These are phyloP conservation scores for Ranitomeya variabilis DNA, from an alignment of 2,113 vertebrate species.

Conservation along the genomic window DNA sequence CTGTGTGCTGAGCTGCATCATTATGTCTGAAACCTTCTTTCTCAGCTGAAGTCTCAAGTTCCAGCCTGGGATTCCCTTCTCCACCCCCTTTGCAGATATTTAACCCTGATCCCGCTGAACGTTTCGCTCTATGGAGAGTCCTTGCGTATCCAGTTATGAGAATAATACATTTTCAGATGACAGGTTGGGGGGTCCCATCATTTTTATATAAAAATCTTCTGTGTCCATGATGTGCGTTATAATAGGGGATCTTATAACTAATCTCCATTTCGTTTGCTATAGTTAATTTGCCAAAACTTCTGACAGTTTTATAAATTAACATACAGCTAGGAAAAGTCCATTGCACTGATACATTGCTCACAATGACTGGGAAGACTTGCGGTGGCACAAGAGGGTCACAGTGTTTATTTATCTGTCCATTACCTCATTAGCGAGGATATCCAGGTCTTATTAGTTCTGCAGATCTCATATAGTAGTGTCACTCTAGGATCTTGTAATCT, in stretches of 20 bases:
- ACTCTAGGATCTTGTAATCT: no score
- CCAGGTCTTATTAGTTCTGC: no score
- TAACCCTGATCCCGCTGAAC: slow-evolving; percentile 71
- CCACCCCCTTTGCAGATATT: slow-evolving; percentile 65
- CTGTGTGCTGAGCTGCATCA: slow-evolving; percentile 60
- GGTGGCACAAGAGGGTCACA: no score
- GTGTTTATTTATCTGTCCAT: no score
- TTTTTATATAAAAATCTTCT: not conserved
- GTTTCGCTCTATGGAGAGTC: not conserved
- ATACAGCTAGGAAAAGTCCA: no score
- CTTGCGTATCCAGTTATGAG: not conserved
- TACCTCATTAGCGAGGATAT: no score
- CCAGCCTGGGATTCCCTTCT: slow-evolving; percentile 73
- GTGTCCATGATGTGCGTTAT: not conserved
- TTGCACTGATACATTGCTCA: no score
- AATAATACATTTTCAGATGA: not conserved
- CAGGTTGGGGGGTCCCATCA: not conserved
- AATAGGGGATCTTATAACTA: not conserved
- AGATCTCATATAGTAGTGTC: no score
- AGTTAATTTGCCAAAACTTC: not conserved
- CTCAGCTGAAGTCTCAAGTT: slow-evolving; percentile 77
- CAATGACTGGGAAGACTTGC: no score
- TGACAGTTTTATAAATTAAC: not conserved
- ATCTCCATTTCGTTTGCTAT: not conserved
- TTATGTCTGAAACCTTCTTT: slow-evolving; percentile 64